These are phyloP conservation scores for Podocnemis expansa DNA, from an alignment of 2,113 vertebrate genomes.

Conservation along the genomic window DNA sequence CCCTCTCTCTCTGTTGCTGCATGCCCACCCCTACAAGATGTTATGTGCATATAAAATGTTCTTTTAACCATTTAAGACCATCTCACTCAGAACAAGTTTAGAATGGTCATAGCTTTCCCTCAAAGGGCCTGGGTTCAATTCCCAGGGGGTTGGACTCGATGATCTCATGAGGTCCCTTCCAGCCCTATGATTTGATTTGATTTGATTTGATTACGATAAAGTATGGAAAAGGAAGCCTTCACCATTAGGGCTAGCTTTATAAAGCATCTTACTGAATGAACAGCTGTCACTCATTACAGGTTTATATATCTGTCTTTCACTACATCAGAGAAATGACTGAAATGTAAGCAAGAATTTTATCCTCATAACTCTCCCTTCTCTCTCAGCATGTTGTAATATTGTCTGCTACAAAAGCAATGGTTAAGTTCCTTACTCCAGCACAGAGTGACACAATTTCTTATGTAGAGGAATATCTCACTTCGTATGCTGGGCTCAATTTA, in stretches of 20 bases:
- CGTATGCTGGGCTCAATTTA: background rate
- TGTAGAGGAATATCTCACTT: background rate
- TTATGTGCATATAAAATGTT: slow-evolving; percentile 1
- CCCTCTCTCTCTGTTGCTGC: background rate
- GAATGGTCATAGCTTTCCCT: background rate
- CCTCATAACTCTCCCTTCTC: background rate
- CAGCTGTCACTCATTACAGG: background rate
- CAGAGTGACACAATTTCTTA: rapidly evolving
- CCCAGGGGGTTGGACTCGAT: too few relatives aligned
- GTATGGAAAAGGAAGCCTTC: background rate
- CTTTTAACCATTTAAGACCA: slow-evolving; percentile 15
- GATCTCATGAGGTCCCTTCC: too few relatives aligned
- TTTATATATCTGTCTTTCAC: rapidly evolving
- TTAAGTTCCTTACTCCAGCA: rapidly evolving
- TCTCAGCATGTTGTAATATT: background rate
- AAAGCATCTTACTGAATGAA: background rate
- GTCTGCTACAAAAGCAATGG: background rate
- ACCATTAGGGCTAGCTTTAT: rapidly evolving
- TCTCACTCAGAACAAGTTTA: background rate
- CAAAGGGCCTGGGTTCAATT: too few relatives aligned
- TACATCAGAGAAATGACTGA: rapidly evolving
- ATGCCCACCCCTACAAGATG: slow-evolving; percentile 16
- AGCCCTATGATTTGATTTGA: too few relatives aligned
- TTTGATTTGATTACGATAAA: rapidly evolving
- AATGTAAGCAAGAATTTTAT: background rate